Base-by-base conservation (phyloP, 2,113 vertebrate species). In the Lipophrys pholis region DNA sequence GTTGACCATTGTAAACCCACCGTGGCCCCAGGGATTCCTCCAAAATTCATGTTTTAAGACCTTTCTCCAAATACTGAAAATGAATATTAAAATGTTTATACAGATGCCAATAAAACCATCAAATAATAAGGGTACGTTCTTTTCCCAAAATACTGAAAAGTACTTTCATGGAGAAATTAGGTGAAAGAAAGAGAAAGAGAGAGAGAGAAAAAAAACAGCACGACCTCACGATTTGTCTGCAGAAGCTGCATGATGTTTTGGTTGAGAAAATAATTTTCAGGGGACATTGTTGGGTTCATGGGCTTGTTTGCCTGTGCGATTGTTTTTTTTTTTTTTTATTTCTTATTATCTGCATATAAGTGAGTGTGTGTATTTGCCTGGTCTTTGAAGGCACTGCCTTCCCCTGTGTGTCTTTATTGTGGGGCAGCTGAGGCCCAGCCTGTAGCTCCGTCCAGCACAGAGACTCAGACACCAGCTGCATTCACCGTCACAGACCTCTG, bases 381-480 rank as follows among this genome's bases (percentile, higher is more conserved):
- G 80, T 69, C 80, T 93, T 96, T 90, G 94, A 95, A 93, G 94
- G 87, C 92, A 85, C 84, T 93, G 93, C 93, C 93, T 94, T 95
- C 95, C 94, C 95, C 96, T 94, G 95, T 95, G 96, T 91, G 95
- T 95, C 95, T 96, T 96, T 96, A 97, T 95, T 95, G 93, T 84
- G 81, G 76, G 94, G 92, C 96, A 95, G 96, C 97, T 95, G 96
- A 96, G 95, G 93, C 95, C 94, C 95, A 94, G 95, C 95, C 96
- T 95, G 94, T 96, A 95, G 94, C 95, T 92, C 91, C 92, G 94
- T 94, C 95, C 96, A 94, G 95, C 85, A 77, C 95, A 90, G 91
- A 94, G 94, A 94, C 93, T 90, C 94, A 95, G 95, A 92, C 94
- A 95, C 95, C 96, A 98, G 96, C 96, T 96, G 95, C 95, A 95